A percentile compares a stretch with the other conserved stretches of the same genome.
Evolutionary conservation across 2,113 vertebrate species (phyloP).

Genomic region (Gymnarchus niloticus): DNA sequence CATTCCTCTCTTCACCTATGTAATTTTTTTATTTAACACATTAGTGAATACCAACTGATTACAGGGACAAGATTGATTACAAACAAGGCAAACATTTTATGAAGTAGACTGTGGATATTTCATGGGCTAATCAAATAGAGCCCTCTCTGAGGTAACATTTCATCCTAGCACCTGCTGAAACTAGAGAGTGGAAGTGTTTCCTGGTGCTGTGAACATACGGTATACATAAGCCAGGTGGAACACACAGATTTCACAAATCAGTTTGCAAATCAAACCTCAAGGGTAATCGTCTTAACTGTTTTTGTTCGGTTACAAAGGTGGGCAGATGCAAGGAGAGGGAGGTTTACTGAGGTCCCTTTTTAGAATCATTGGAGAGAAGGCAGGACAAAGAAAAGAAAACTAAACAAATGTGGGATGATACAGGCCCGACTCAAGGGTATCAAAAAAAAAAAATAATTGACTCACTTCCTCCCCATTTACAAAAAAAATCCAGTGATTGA

Average conservation of each 20-base stretch:
- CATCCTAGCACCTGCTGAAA: background rate
- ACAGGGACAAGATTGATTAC: background rate
- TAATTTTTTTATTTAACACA: background rate
- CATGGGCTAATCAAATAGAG: background rate
- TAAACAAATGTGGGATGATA: background rate
- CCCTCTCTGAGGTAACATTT: background rate
- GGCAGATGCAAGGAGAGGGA: background rate
- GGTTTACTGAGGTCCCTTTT: background rate
- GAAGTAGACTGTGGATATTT: background rate
- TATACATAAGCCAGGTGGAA: background rate
- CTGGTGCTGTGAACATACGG: background rate
- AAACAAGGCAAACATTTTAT: background rate
- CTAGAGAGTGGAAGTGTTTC: background rate
- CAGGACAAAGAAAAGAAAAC: background rate
- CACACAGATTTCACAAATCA: background rate
- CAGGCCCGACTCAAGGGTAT: background rate
- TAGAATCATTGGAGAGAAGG: background rate
- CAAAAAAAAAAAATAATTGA: background rate
- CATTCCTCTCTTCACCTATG: background rate
- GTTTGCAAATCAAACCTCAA: background rate
- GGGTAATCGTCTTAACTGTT: background rate
- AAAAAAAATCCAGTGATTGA: background rate
- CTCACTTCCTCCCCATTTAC: background rate
- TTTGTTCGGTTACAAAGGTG: background rate
- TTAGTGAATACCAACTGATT: background rate